These are phyloP conservation scores for Odiellus spinosus DNA, from an alignment of 2,888 invertebrate genomes.

Conservation along the genomic window DNA sequence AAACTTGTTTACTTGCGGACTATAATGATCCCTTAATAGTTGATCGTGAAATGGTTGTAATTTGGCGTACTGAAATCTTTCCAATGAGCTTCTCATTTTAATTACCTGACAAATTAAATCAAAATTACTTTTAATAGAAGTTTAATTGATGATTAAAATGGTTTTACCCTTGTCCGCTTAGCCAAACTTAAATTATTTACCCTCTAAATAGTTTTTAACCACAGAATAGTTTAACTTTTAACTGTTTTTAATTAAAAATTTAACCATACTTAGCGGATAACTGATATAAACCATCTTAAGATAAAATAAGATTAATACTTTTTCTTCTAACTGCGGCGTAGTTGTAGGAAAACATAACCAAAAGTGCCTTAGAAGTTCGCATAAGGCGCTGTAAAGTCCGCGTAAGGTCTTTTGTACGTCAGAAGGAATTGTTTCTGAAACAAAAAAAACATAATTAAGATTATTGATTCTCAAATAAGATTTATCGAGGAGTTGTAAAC, in stretches of 20 bases:
- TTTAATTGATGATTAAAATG: not conserved
- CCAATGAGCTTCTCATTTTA: constrained; percentile 76
- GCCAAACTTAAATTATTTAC: no score
- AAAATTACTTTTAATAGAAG: not conserved
- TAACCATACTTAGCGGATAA: not conserved
- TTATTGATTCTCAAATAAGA: not conserved
- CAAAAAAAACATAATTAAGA: constrained; percentile 8
- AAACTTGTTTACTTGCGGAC: constrained; percentile 26
- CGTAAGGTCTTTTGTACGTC: constrained; percentile 70
- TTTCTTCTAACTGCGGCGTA: constrained; percentile 52
- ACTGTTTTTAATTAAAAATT: not conserved
- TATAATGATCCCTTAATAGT: constrained; percentile 27
- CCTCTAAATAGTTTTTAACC: no score
- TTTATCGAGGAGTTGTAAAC: constrained; percentile 23
- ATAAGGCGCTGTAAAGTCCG: constrained; percentile 65
- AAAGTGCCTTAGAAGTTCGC: constrained; percentile 80
- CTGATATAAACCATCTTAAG: not conserved
- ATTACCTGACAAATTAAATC: constrained; percentile 40
- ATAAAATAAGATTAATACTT: constrained; percentile 25
- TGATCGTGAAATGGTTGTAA: constrained; percentile 36
- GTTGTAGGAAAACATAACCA: constrained; percentile 82
- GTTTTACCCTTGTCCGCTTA: not conserved
- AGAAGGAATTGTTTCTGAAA: constrained; percentile 60
- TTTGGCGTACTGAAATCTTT: constrained; percentile 70
- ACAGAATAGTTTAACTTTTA: no score